A percentile compares a stretch with the other conserved stretches of the same genome.
phyloP scores from a whole-genome alignment of 2,113 vertebrate genomes.

The Rhinolophus ferrumequinum region DNA sequence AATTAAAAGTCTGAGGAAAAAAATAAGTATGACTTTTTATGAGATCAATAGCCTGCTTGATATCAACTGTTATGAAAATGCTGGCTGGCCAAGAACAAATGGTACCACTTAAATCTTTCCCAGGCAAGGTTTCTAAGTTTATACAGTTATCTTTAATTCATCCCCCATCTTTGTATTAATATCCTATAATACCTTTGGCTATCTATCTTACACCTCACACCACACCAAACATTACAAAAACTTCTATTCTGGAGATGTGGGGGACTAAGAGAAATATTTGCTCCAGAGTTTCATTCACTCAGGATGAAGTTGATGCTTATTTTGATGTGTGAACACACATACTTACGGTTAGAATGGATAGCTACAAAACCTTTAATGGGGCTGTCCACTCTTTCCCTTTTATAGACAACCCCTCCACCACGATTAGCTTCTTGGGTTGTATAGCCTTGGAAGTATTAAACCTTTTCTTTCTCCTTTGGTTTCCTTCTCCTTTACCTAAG shows the following conservation, averaged over 20 bases:
- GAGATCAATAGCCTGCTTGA: background rate
- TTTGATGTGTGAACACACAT: background rate
- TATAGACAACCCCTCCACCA: background rate
- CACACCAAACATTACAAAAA: background rate
- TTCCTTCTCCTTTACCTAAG: conserved; percentile 80
- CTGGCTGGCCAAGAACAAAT: background rate
- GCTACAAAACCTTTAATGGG: background rate
- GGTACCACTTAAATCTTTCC: background rate
- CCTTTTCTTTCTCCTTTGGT: background rate
- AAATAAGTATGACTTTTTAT: conserved; percentile 19
- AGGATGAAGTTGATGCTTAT: background rate
- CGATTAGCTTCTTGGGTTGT: background rate
- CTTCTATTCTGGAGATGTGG: background rate
- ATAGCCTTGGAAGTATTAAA: background rate
- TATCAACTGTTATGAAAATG: background rate
- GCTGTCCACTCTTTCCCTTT: background rate
- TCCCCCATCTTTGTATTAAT: background rate
- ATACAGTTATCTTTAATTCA: background rate
- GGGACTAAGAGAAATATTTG: background rate
- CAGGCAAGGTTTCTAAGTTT: background rate
- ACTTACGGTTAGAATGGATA: background rate
- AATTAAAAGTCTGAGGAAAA: conserved; percentile 28
- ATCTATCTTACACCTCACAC: background rate
- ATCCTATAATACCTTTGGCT: background rate
- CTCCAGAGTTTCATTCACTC: background rate